phyloP scores from a whole-genome alignment of 1,140 invertebrate genomes.

The Spodoptera frugiperda region DNA sequence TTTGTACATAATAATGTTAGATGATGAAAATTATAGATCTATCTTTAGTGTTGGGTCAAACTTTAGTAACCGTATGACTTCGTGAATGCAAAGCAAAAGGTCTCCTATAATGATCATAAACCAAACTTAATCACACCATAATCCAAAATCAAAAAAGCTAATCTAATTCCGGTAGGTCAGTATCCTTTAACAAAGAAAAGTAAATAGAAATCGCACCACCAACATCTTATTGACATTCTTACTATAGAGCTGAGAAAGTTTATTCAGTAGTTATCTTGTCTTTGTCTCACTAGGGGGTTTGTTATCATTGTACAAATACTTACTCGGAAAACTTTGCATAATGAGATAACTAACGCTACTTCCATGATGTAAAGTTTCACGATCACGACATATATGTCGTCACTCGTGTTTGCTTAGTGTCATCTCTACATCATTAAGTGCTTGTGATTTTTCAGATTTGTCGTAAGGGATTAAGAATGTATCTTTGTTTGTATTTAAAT shows the following conservation, averaged over 20 bases:
- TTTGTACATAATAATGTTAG: not conserved
- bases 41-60: too few species aligned
- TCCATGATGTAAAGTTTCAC: slow-evolving; percentile 28
- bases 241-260: not conserved
- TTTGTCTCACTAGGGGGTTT: slow-evolving; percentile 39
- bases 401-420: not conserved
- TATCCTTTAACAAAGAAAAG: not conserved
- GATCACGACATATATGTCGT: not conserved
- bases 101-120: not conserved
- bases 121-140: not conserved
- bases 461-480: not conserved
- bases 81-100: too few species aligned
- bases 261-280: slow-evolving; percentile 7
- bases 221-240: not conserved
- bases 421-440: not conserved
- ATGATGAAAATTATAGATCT: too few species aligned
- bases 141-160: not conserved
- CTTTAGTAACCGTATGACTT: too few species aligned
- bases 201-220: slow-evolving; percentile 21
- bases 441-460: not conserved
- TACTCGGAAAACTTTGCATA: slow-evolving; percentile 18
- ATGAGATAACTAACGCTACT: slow-evolving; percentile 10
- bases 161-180: slow-evolving; percentile 17
- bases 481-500: not conserved
- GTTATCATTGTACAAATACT: slow-evolving; percentile 24